Conservation (phyloP, 2,888 invertebrate genomes). For the Lottia scabra region DNA sequence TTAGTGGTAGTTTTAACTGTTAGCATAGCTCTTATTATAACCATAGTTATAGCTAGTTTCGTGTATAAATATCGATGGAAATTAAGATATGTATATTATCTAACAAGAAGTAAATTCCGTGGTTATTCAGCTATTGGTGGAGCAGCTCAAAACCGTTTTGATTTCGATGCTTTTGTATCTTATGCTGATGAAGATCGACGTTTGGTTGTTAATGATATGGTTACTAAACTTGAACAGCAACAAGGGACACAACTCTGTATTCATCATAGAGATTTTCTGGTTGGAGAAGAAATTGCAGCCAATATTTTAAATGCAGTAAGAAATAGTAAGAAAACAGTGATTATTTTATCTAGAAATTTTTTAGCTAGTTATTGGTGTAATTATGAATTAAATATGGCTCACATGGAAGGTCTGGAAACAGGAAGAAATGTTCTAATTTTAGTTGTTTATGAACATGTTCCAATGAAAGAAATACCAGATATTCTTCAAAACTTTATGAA, state of each 20-base stretch:
- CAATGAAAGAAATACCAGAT: not conserved
- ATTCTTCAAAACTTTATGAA: conserved; percentile 13
- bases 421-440: conserved; percentile 20
- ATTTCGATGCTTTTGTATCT: conserved; percentile 29
- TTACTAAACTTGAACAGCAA: conserved; percentile 23
- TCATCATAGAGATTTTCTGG: conserved; percentile 30
- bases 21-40: conserved; percentile 9
- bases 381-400: conserved; percentile 36
- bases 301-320: conserved; percentile 31
- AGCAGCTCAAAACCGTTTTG: conserved; percentile 14
- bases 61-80: conserved; percentile 16
- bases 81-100: conserved; percentile 11
- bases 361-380: conserved; percentile 31
- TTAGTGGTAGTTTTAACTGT: conserved; percentile 11
- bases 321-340: conserved; percentile 25
- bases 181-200: conserved; percentile 27
- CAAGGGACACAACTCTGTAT: conserved; percentile 22
- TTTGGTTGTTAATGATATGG: conserved; percentile 12
- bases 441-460: conserved; percentile 18
- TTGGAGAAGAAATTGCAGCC: conserved; percentile 24
- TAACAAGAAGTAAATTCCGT: conserved; percentile 1
- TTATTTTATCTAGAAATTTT: conserved; percentile 25
- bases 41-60: conserved; percentile 13
- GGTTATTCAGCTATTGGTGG: conserved; percentile 10
- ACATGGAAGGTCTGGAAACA: conserved; percentile 23